Evolutionary conservation across 2,797 vertebrate species (phyloP).

Genomic region (Enteromius mattozi): DNA sequence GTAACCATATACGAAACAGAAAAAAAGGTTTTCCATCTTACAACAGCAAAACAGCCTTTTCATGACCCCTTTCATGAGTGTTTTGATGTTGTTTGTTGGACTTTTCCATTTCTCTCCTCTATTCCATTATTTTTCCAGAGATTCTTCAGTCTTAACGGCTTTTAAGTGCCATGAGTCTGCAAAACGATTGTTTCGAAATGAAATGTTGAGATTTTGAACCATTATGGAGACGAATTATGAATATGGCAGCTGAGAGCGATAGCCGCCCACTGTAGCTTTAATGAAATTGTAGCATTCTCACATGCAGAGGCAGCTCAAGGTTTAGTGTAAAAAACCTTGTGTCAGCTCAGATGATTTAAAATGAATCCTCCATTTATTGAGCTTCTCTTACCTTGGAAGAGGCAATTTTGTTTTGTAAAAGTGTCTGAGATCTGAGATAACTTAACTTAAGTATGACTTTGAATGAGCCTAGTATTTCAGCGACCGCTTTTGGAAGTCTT

Average conservation of each 20-base stretch:
- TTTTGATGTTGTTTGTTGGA: not conserved
- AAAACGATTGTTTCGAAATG: conserved; percentile 13
- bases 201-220: conserved; percentile 17
- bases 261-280: conserved; percentile 8
- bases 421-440: not conserved
- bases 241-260: not conserved
- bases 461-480: conserved; percentile 18
- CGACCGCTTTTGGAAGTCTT: not conserved
- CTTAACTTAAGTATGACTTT: not conserved
- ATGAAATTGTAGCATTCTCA: conserved; percentile 30
- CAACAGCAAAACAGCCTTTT: not conserved
- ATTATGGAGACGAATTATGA: conserved; percentile 26
- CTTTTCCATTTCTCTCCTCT: not conserved
- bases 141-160: not conserved
- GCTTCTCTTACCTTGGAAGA: conserved; percentile 10
- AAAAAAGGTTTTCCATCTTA: not conserved
- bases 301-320: conserved; percentile 36
- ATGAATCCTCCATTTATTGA: conserved; percentile 29
- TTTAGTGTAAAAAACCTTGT: conserved; percentile 20
- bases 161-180: not conserved
- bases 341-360: conserved; percentile 32
- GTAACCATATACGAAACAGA: not conserved
- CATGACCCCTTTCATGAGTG: not conserved
- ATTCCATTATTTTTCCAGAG: not conserved
- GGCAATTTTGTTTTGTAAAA: conserved; percentile 14